These are phyloP conservation scores for Marisa cornuarietis DNA, from an alignment of 1,140 invertebrate species.

Conservation along the genomic window DNA sequence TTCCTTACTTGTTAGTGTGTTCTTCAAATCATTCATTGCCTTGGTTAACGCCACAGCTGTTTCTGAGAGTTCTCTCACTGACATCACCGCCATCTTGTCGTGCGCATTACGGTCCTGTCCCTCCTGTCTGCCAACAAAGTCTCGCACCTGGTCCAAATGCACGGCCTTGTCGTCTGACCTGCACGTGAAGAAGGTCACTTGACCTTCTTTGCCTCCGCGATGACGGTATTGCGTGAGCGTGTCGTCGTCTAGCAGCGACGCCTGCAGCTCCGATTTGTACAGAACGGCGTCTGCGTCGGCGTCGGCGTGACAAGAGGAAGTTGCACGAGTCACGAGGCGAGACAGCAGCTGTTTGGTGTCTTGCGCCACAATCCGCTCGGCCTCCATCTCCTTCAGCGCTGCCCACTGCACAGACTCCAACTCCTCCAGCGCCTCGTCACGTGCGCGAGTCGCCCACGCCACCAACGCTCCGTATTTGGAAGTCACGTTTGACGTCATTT, in stretches of 20 bases:
- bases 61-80: no score
- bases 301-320: background rate
- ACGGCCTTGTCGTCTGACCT: background rate
- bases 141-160: background rate
- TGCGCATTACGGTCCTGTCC: no score
- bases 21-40: no score
- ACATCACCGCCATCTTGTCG: no score
- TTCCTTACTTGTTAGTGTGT: no score
- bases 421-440: constrained; percentile 4
- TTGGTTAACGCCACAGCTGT: no score
- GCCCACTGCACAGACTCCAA: background rate
- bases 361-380: background rate
- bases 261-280: constrained; percentile 5
- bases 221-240: background rate
- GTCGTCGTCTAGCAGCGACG: constrained; percentile 12
- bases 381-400: background rate
- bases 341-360: background rate
- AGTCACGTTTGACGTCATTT: background rate
- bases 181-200: background rate
- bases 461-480: background rate
- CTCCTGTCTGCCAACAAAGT: background rate
- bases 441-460: background rate
- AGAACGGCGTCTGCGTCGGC: background rate
- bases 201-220: background rate
- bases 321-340: background rate